A percentile compares a stretch with the other conserved stretches of the same genome.
These are phyloP conservation scores for Enteromius paludinosus DNA, from an alignment of 2,797 vertebrate genomes.

Conservation along the genomic window DNA sequence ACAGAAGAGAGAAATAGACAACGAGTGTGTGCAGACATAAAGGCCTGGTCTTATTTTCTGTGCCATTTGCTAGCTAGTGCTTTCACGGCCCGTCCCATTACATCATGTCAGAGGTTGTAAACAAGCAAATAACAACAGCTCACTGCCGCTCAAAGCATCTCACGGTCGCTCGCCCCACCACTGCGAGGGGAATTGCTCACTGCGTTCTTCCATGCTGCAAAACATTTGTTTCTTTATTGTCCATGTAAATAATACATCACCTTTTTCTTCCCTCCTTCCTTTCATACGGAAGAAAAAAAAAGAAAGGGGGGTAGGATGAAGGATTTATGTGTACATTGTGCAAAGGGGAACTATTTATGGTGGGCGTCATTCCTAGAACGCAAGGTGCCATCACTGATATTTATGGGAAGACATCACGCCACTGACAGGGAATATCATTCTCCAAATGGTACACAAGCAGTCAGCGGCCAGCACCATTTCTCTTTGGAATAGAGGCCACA, in stretches of 20 bases:
- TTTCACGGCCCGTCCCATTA: slow-evolving; percentile 80
- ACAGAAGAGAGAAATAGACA: slow-evolving; percentile 35
- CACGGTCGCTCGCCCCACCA: slow-evolving; percentile 53
- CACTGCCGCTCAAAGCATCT: slow-evolving; percentile 64
- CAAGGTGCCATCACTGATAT: slow-evolving; percentile 78
- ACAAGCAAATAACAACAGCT: slow-evolving; percentile 85
- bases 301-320: slow-evolving; percentile 53
- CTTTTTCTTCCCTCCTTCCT: slow-evolving; percentile 48
- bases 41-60: slow-evolving; percentile 79
- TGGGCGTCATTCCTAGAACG: slow-evolving; percentile 78
- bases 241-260: slow-evolving; percentile 74
- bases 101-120: slow-evolving; percentile 83
- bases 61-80: slow-evolving; percentile 79
- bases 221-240: slow-evolving; percentile 79
- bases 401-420: slow-evolving; percentile 80
- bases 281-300: slow-evolving; percentile 31
- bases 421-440: slow-evolving; percentile 76
- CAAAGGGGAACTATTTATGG: slow-evolving; percentile 80
- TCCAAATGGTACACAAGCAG: slow-evolving; percentile 78
- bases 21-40: slow-evolving; percentile 68
- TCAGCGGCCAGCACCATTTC: slow-evolving; percentile 74
- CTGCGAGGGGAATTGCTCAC: slow-evolving; percentile 60
- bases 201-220: slow-evolving; percentile 80
- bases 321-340: slow-evolving; percentile 71
- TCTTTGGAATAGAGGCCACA: slow-evolving; percentile 81